Percentiles rank a stretch among this genome's conserved stretches.
Evolutionary conservation across 1,140 invertebrate species (phyloP).

Genomic region (Drosophila miranda): DNA sequence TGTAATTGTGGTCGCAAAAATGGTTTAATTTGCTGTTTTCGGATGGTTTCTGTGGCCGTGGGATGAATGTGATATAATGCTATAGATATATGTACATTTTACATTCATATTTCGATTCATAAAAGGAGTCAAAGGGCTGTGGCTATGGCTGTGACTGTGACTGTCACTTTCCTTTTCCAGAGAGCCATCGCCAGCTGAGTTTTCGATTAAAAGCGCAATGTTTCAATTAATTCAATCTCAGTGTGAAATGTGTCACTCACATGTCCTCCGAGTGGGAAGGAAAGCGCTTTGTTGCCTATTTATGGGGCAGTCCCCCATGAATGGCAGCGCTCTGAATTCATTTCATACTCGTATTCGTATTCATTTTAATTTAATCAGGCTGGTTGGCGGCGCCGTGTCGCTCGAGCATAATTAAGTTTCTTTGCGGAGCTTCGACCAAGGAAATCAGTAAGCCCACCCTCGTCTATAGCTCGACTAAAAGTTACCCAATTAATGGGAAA

Average conservation of each 20-base stretch:
- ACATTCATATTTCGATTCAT: too few species aligned
- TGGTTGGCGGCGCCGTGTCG: slow-evolving; percentile 16
- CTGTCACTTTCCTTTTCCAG: neutral
- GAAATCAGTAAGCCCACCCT: neutral
- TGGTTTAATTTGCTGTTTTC: slow-evolving; percentile 3
- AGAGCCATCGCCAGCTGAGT: neutral
- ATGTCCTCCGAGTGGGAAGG: slow-evolving; percentile 2
- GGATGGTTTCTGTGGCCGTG: too few species aligned
- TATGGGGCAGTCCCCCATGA: slow-evolving; percentile 15
- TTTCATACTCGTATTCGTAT: slow-evolving; percentile 10
- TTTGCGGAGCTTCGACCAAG: slow-evolving; percentile 4
- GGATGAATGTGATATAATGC: neutral
- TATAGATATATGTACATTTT: too few species aligned
- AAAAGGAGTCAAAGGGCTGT: too few species aligned
- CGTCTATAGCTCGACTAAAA: too few species aligned
- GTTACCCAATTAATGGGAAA: neutral
- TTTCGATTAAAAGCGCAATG: slow-evolving; percentile 40
- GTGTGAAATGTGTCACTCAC: slow-evolving; percentile 56
- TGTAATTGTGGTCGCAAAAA: slow-evolving; percentile 6
- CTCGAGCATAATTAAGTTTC: slow-evolving; percentile 67
- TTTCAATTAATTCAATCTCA: slow-evolving; percentile 56
- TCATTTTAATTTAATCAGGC: slow-evolving; percentile 63
- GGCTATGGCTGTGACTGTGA: too few species aligned
- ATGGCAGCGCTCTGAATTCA: too few species aligned
- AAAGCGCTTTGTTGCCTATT: slow-evolving; percentile 45